Evolutionary conservation across 92 coral and sea anemone species (phyloP), one percentile per base, ranked within the genome.

Genomic region (Montipora capitata): DNA sequence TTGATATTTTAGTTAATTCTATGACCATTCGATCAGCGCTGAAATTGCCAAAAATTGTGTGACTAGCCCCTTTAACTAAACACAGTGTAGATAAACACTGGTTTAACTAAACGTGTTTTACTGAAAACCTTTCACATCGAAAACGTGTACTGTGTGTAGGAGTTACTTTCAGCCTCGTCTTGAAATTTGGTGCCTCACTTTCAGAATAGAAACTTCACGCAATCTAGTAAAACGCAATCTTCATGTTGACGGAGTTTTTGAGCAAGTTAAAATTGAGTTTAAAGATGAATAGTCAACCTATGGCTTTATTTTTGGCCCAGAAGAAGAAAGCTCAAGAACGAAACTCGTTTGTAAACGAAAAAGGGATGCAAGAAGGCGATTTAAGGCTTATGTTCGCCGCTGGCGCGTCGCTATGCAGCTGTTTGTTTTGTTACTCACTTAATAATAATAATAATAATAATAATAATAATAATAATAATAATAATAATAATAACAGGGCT

Each of bases 21-120:
- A 27, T 27, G 35, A 27, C 35, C 35, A 27, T 27, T 27, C 35
- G 2, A 27, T 27, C 35, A 27, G 35, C 35, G 0, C 35, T 27
- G 35, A 27, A 27, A 27, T 27, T 27, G 35, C 35, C 35, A 27
- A 27, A 27, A 27, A 27, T 27, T 27, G 35, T 2, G 2, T 27
- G 35, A 27, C 35, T 0, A 27, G 35, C 35, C 35, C 35, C 35
- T 78, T 56, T 78, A 56, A 35, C 10, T 78, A 78, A 58, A 78
- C 68, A 41, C 45, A 45, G 83, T 78, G 59, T 78, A 56, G n/a
- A 11, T 27, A 43, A 78, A 56, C 57, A 64, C 52, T 9, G 52
- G 52, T 48, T 48, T 48, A 48, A 48, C 52, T 48, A 48, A 48
- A 9, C 52, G 52, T 52, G 35, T 76, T 76, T n/a, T 6, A 13